Conservation (phyloP, 1,140 invertebrate genomes). For the Armadillidium nasatum region DNA sequence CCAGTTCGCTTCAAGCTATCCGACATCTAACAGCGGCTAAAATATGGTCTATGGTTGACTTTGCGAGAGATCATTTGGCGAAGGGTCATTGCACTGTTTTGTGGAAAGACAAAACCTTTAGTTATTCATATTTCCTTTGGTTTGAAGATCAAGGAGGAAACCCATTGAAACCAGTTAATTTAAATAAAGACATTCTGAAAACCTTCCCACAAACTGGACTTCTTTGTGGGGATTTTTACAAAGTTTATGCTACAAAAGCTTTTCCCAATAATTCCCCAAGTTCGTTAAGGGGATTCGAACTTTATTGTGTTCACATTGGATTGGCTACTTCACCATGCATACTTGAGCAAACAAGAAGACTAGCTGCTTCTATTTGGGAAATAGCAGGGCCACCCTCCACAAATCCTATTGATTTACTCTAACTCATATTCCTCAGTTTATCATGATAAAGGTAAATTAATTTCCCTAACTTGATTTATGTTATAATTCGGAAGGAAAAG, state of each 20-base stretch:
- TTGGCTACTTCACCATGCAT: conserved; percentile 69
- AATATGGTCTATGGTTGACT: conserved; percentile 70
- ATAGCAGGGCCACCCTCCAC: conserved; percentile 62
- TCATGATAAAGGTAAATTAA: too few species aligned
- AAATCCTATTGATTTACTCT: conserved; percentile 58
- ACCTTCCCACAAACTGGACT: conserved; percentile 64
- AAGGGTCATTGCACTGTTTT: conserved; percentile 72
- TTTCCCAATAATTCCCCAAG: conserved; percentile 64
- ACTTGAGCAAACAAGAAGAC: conserved; percentile 67
- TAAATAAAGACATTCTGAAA: conserved; percentile 55
- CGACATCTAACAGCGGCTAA: conserved; percentile 47
- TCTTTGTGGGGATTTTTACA: conserved; percentile 68
- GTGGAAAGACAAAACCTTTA: conserved; percentile 74
- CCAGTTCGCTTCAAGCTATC: conserved; percentile 23
- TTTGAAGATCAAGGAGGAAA: conserved; percentile 70
- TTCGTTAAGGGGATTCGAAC: conserved; percentile 69
- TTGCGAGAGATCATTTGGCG: conserved; percentile 63
- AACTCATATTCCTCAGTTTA: background rate
- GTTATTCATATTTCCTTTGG: conserved; percentile 76
- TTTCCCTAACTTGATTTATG: too few species aligned
- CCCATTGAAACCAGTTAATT: conserved; percentile 61
- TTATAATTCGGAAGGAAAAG: too few species aligned
- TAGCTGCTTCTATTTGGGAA: conserved; percentile 74
- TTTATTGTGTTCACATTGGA: conserved; percentile 76
- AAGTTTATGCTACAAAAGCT: conserved; percentile 64